Percentiles rank a stretch among this genome's conserved stretches.
phyloP scores from a whole-genome alignment of 2,888 invertebrate species.

The Baccha elongata region DNA sequence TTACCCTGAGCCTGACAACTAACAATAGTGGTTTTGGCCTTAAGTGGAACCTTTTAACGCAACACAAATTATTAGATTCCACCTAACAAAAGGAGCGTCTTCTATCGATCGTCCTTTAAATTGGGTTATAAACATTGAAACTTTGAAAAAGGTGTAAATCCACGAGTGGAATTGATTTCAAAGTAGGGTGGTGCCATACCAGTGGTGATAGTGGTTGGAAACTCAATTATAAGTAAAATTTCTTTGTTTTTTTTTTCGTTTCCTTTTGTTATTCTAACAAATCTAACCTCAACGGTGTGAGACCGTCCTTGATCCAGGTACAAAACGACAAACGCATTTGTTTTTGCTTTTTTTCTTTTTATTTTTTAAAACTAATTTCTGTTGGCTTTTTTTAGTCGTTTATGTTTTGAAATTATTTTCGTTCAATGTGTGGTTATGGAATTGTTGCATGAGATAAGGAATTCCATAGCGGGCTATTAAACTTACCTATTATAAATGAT shows the following conservation, averaged over 20 bases:
- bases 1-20: constrained; percentile 59
- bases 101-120: constrained; percentile 30
- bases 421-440: background rate
- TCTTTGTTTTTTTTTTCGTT: background rate
- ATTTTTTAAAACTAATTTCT: background rate
- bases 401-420: background rate
- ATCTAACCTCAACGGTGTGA: background rate
- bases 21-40: constrained; percentile 31
- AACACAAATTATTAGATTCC: constrained; percentile 40
- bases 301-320: constrained; percentile 13
- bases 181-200: background rate
- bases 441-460: constrained; percentile 1
- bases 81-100: constrained; percentile 36
- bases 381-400: background rate
- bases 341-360: background rate
- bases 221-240: constrained; percentile 17
- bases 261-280: constrained; percentile 9
- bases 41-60: constrained; percentile 36
- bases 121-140: constrained; percentile 16
- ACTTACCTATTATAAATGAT: constrained; percentile 18
- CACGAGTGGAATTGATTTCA: constrained; percentile 16
- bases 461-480: background rate
- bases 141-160: constrained; percentile 24
- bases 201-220: background rate
- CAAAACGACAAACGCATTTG: background rate